Evolutionary conservation across 1,140 invertebrate species (phyloP), one percentile per base, ranked within the genome.

Genomic region (Eriosoma lanigerum): DNA sequence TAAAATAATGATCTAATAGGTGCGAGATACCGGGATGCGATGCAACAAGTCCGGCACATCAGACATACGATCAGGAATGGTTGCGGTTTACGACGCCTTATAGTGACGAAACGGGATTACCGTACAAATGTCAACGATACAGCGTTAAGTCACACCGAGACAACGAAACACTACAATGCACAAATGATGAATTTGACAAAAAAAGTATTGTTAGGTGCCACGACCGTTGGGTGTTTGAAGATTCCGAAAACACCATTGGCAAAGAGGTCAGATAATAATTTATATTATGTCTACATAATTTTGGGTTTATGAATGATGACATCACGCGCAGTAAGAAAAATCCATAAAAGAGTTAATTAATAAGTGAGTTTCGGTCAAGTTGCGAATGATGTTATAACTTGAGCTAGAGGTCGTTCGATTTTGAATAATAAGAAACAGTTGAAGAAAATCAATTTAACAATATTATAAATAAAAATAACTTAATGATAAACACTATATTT

Each of bases 211-310:
- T 48, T n/a, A 4, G 29, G 15, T 78, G 75, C 62, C 21, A 83
- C 17, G 83, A 83, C 29, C 76, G 86, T 17, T 89, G 88, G 86
- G 85, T 90, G 0, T 90, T 87, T 83, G 85, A 86, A 32, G 81
- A 82, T 12, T 62, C 84, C 19, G 88, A 89, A 81, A 83, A 84
- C 6, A 90, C 89, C 3, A 89, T 90, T 82, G 87, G 89, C 0
- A 87, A 87, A 82, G 88, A 90, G 82, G 88, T 88, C 83, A 85
- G 85, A 19, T 19, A n/a, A n/a, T 10, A 62, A 62, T 32, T 19
- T 32, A 19, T 10, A 19, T 15, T 60, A 29, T 17, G 26, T 12
- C 12, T 13, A 15, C 24, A 24, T 1, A 24, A 6, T 24, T 1
- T 54, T 54, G n/a, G 19, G n/a, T 9, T 21, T 54, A 5, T 9